phyloP scores from a whole-genome alignment of 2,797 vertebrate species.

The Acanthornis magna region DNA sequence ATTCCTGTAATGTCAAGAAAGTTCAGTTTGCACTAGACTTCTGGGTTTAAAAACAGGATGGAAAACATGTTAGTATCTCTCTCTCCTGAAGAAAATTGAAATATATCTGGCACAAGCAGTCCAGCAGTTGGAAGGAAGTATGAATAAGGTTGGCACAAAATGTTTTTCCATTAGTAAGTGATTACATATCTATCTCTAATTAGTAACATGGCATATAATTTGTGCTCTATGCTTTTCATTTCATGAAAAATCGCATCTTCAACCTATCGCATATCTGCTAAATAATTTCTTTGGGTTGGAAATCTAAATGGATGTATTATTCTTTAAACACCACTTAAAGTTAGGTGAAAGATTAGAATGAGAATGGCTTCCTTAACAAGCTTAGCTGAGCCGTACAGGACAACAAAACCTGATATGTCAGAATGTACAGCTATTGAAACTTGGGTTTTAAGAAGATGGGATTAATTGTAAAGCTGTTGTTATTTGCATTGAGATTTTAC shows the following conservation, averaged over 20 bases:
- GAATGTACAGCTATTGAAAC: neutral
- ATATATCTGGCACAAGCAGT: constrained; percentile 49
- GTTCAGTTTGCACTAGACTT: constrained; percentile 65
- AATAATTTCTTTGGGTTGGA: constrained; percentile 12
- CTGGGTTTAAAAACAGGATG: constrained; percentile 65
- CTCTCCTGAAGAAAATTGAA: constrained; percentile 64
- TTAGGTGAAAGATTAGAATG: neutral
- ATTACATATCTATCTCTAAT: constrained; percentile 53
- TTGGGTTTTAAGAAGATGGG: neutral
- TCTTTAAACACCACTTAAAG: constrained; percentile 1
- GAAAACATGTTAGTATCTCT: constrained; percentile 54
- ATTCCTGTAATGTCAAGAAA: constrained; percentile 70
- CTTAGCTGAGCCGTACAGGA: neutral
- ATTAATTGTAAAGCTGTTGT: constrained; percentile 57
- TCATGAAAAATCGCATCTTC: constrained; percentile 9
- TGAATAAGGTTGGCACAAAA: constrained; percentile 63
- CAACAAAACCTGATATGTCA: neutral
- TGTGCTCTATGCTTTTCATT: neutral
- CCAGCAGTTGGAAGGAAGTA: constrained; percentile 53
- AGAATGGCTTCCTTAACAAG: constrained; percentile 10
- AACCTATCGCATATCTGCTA: neutral
- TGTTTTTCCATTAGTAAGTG: constrained; percentile 19
- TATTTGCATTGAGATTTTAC: constrained; percentile 37
- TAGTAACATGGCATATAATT: constrained; percentile 41
- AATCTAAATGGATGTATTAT: neutral